phyloP scores from a whole-genome alignment of 1,140 invertebrate genomes.

The Pseudomyrmex dendroicus region DNA sequence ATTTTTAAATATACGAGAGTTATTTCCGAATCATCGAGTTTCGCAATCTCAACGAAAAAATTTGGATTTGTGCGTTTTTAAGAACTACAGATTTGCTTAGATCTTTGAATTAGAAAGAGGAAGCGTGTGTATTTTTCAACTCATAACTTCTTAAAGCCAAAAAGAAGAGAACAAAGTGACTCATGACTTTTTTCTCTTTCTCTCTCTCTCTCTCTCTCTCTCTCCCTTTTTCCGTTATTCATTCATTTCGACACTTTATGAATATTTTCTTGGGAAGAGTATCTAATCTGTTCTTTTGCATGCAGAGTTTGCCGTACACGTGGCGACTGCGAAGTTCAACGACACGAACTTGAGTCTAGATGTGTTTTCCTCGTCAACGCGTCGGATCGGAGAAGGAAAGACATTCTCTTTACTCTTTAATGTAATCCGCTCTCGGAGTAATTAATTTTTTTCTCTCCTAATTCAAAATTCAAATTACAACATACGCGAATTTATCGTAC shows the following conservation, averaged over 20 bases:
- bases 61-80: too few relatives aligned
- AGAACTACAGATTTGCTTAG: too few relatives aligned
- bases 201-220: too few relatives aligned
- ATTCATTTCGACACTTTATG: background rate
- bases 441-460: background rate
- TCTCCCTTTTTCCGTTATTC: background rate
- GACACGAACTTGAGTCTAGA: constrained; percentile 9
- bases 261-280: too few relatives aligned
- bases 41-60: too few relatives aligned
- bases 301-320: constrained; percentile 6
- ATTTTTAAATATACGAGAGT: too few relatives aligned
- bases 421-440: background rate
- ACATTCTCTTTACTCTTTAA: background rate
- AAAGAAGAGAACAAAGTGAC: too few relatives aligned
- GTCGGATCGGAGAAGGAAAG: constrained; percentile 1
- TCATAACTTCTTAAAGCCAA: too few relatives aligned
- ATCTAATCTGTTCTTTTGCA: constrained; percentile 17
- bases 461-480: background rate
- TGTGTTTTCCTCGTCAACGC: constrained; percentile 23
- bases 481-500: constrained; percentile 16
- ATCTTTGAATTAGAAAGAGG: too few relatives aligned
- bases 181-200: too few relatives aligned
- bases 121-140: too few relatives aligned
- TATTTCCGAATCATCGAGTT: too few relatives aligned
- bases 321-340: constrained; percentile 44